Conservation (phyloP, 2,113 vertebrate species). For the Coracopsis vasa region DNA sequence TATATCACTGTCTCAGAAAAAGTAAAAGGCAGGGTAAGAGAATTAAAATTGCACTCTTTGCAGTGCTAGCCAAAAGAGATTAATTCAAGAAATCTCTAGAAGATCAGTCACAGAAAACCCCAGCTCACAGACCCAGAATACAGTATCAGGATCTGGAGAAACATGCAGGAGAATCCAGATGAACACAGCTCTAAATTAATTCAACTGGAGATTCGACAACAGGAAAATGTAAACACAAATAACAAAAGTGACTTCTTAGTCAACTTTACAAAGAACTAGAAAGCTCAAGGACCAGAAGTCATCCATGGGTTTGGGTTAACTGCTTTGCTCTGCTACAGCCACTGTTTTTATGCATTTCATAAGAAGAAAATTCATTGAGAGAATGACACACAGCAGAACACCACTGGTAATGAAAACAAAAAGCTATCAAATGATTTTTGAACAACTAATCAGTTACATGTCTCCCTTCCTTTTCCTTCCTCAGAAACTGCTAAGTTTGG, state of each 20-base stretch:
- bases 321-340: not conserved
- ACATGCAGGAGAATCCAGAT: not conserved
- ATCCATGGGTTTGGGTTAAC: not conserved
- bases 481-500: not conserved
- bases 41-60: not conserved
- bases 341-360: not conserved
- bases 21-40: not conserved
- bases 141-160: not conserved
- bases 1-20: not conserved
- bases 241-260: not conserved
- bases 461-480: not conserved
- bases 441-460: not conserved
- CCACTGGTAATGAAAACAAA: not conserved
- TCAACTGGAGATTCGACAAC: not conserved
- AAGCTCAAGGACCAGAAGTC: not conserved
- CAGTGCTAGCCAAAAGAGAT: not conserved
- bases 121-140: not conserved
- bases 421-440: not conserved
- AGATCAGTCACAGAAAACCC: not conserved
- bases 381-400: not conserved
- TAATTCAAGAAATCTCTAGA: slow-evolving; percentile 10
- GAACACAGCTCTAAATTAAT: not conserved
- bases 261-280: slow-evolving; percentile 5
- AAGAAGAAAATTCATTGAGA: not conserved
- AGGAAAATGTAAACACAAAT: slow-evolving; percentile 20